Evolutionary conservation across 1,140 invertebrate species (phyloP).

Genomic region (Latrodectus geometricus): DNA sequence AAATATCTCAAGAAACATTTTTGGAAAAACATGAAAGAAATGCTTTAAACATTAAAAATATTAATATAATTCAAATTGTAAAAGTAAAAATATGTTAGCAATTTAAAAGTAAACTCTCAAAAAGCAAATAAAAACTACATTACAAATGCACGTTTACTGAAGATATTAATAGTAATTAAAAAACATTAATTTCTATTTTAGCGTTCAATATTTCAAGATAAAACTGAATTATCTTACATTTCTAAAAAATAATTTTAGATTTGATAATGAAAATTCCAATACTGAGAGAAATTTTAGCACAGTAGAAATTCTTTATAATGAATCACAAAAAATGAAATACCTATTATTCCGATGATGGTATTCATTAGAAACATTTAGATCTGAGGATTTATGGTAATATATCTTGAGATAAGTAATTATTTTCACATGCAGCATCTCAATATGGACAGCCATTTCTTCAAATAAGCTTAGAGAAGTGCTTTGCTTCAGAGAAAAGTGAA

Average conservation of each 20-base stretch:
- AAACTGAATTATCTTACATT: neutral
- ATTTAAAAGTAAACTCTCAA: no score
- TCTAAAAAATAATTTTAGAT: neutral
- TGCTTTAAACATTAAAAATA: no score
- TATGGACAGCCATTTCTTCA: constrained; percentile 27
- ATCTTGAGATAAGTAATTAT: constrained; percentile 16
- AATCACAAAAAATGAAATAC: neutral
- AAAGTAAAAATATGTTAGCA: no score
- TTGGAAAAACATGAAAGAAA: no score
- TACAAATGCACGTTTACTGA: no score
- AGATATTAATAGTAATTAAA: no score
- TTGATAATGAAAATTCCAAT: neutral
- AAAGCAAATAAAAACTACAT: no score
- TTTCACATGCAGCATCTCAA: constrained; percentile 37
- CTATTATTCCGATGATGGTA: neutral
- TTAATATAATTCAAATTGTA: no score
- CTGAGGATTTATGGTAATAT: neutral
- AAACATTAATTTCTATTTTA: no score
- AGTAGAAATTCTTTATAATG: neutral
- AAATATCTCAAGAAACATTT: no score
- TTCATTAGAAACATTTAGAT: neutral
- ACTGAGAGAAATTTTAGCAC: neutral
- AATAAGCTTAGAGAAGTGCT: neutral
- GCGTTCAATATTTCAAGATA: no score
- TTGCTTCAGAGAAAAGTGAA: constrained; percentile 17